Evolutionary conservation across 2,888 invertebrate species (phyloP), one percentile per base, ranked within the genome.

Genomic region (Marronus borbonicus): DNA sequence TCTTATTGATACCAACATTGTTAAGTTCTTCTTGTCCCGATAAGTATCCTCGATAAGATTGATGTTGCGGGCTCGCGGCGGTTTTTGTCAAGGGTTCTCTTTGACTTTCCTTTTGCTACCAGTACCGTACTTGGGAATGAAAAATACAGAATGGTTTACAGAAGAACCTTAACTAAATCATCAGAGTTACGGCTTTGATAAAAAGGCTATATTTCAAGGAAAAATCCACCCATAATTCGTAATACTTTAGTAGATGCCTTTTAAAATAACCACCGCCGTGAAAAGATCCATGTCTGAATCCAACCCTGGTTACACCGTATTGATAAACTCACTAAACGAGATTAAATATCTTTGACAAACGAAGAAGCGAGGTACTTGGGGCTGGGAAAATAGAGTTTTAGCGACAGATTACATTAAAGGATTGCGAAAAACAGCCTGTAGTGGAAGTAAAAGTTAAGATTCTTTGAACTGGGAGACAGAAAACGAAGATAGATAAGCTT

Each of bases 31-130:
- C 52, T 52, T 52, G 52, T 8, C 24, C 66, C 7, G 66, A 68
- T 68, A 68, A 68, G 66, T 68, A 68, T 17, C 66, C 66, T 68
- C 49, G 66, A 68, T 68, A 68, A 68, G 66, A 68, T 68, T 68
- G 66, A 68, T 68, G 66, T 68, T 49, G 44, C 66, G 49, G 49
- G 44, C 44, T 36, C 14, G 66, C 20, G 5, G 44, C 24, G 28
- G 60, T 62, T 68, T 52, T 50, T 68, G 49, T 68, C 68, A 49
- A 49, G 68, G 24, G 68, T 68, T 68, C 50, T 50, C 68, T 68
- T 39, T 66, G 49, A 66, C 66, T 36, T 39, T 65, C 39, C 65
- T 24, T 20, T 60, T 20, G 20, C 44, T 12, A 44, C 12, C 44
- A 44, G 44, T 2, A 12, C 44, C 44, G 44, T 44, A 44, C 44